These are phyloP conservation scores for Odontamblyopus lacepedii DNA, from an alignment of 2,797 vertebrate genomes.

Conservation along the genomic window DNA sequence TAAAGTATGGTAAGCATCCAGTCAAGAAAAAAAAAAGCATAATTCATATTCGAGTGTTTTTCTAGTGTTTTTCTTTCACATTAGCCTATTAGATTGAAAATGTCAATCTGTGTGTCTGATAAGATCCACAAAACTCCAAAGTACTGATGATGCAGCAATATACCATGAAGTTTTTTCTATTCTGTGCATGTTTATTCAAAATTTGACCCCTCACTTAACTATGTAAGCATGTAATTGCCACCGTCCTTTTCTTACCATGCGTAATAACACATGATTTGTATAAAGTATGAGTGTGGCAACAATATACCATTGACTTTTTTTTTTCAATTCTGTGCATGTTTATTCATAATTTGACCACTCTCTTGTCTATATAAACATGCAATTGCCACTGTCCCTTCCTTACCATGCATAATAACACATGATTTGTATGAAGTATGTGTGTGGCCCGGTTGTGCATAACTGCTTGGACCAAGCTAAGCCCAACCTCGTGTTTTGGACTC, in stretches of 20 bases:
- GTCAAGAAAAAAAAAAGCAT: neutral
- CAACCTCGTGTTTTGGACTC: conserved; percentile 17
- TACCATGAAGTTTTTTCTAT: too few relatives aligned
- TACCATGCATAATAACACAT: neutral
- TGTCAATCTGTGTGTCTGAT: too few relatives aligned
- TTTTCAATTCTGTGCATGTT: too few relatives aligned
- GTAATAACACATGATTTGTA: neutral
- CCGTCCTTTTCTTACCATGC: neutral
- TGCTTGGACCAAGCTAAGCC: conserved; percentile 9
- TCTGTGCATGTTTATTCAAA: too few relatives aligned
- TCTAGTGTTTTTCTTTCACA: too few relatives aligned
- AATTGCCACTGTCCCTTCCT: neutral
- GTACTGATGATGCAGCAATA: too few relatives aligned
- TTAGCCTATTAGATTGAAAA: too few relatives aligned
- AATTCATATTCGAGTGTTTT: neutral
- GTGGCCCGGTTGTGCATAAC: neutral
- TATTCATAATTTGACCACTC: too few relatives aligned
- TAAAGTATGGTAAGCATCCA: neutral
- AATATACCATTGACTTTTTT: too few relatives aligned
- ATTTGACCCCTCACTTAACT: too few relatives aligned
- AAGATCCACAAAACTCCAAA: too few relatives aligned
- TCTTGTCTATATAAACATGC: neutral
- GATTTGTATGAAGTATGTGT: neutral
- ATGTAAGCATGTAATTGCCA: neutral
- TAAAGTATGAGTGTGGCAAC: neutral